Evolutionary conservation across 2,888 invertebrate species (phyloP).

Genomic region (Platycnemis pennipes): DNA sequence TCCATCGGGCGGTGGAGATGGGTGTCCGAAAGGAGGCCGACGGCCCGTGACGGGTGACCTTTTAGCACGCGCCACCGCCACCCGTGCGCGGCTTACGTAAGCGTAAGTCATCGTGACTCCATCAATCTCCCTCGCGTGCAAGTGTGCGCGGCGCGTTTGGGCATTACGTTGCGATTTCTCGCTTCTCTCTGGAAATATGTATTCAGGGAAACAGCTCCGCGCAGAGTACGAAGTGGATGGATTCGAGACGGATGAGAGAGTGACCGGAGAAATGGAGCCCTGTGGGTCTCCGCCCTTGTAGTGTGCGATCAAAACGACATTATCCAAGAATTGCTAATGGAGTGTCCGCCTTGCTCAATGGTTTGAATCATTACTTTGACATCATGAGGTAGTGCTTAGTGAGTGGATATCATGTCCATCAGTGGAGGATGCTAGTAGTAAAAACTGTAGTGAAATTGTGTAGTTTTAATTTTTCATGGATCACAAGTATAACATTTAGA

Average conservation of each 20-base stretch:
- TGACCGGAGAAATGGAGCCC: not conserved
- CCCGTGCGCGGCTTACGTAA: slow-evolving; percentile 6
- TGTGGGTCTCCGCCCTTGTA: not conserved
- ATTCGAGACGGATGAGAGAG: not conserved
- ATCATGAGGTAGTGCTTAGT: not conserved
- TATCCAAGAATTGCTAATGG: slow-evolving; percentile 20
- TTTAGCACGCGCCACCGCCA: slow-evolving; percentile 42
- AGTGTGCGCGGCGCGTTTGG: not conserved
- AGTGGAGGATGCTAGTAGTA: no score
- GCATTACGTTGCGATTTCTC: slow-evolving; percentile 45
- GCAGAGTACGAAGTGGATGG: not conserved
- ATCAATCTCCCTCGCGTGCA: not conserved
- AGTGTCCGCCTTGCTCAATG: not conserved
- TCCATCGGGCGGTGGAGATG: not conserved
- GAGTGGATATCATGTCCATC: not conserved
- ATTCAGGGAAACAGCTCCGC: slow-evolving; percentile 7
- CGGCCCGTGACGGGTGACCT: slow-evolving; percentile 52
- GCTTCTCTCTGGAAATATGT: slow-evolving; percentile 33
- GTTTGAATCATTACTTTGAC: not conserved
- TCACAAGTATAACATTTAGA: no score
- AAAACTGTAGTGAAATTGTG: no score
- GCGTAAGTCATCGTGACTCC: slow-evolving; percentile 33
- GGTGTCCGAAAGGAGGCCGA: slow-evolving; percentile 16
- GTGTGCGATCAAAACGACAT: slow-evolving; percentile 27
- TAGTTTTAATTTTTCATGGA: no score